Evolutionary conservation across 2,888 invertebrate genomes (phyloP).

Genomic region (Tricholauxania praeusta): DNA sequence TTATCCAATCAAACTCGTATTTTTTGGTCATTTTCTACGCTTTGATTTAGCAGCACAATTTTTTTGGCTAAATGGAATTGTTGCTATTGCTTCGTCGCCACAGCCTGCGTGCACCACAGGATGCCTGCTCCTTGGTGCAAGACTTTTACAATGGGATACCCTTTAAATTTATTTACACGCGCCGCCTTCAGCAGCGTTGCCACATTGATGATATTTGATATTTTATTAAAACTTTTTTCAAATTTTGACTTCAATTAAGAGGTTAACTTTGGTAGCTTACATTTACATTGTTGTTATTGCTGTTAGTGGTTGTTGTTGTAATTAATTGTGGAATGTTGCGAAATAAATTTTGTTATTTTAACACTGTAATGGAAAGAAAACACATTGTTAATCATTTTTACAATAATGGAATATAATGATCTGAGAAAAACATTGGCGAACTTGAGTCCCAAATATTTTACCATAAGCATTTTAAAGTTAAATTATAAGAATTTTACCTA

Average conservation of each 20-base stretch:
- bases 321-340: slow-evolving; percentile 13
- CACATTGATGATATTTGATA: slow-evolving; percentile 8
- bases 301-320: slow-evolving; percentile 2
- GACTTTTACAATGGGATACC: background rate
- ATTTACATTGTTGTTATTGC: background rate
- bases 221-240: too few species aligned
- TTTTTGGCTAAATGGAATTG: background rate
- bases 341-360: background rate
- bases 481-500: too few species aligned
- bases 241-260: too few species aligned
- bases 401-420: too few species aligned
- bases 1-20: slow-evolving; percentile 99
- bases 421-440: too few species aligned
- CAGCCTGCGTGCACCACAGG: background rate
- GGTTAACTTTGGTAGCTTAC: background rate
- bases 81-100: background rate
- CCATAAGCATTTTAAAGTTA: too few species aligned
- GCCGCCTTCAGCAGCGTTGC: background rate
- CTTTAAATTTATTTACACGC: background rate
- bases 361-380: too few species aligned
- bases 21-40: slow-evolving; percentile 88
- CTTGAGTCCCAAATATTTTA: too few species aligned
- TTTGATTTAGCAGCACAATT: background rate
- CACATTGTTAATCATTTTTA: too few species aligned
- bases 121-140: background rate